Evolutionary conservation across 1,140 invertebrate genomes (phyloP).

Genomic region (Phortica variegata): DNA sequence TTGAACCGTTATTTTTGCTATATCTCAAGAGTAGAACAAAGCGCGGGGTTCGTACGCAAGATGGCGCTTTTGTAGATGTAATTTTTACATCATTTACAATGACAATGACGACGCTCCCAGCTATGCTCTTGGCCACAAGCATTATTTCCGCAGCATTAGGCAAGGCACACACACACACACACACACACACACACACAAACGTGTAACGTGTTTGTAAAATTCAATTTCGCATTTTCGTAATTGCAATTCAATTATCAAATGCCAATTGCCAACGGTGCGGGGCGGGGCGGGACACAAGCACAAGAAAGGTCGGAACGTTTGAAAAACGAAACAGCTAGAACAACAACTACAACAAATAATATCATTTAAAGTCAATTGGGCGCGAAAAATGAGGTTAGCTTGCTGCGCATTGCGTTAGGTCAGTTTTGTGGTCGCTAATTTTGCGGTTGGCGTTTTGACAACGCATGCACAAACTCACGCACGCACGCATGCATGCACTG

Average conservation of each 20-base stretch:
- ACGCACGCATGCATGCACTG: too few relatives aligned
- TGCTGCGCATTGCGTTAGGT: too few relatives aligned
- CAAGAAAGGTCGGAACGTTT: too few relatives aligned
- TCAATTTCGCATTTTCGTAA: constrained; percentile 39
- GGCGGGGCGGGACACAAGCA: too few relatives aligned
- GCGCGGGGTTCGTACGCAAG: too few relatives aligned
- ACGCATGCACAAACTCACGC: too few relatives aligned
- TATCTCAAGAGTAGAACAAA: neutral
- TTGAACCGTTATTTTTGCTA: constrained; percentile 18
- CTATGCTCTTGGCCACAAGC: constrained; percentile 1
- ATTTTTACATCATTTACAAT: neutral
- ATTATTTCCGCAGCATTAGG: constrained; percentile 42
- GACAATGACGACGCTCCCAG: neutral
- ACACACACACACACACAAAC: constrained; percentile 11
- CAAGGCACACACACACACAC: constrained; percentile 24
- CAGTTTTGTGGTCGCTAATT: too few relatives aligned
- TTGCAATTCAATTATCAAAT: constrained; percentile 41
- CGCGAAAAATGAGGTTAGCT: too few relatives aligned
- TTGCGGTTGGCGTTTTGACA: too few relatives aligned
- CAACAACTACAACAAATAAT: too few relatives aligned
- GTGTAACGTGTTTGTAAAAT: constrained; percentile 38
- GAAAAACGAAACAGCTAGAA: too few relatives aligned
- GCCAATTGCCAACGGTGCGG: constrained; percentile 42
- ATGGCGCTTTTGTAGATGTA: constrained; percentile 4
- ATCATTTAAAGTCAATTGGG: too few relatives aligned